Conservation (phyloP, 2,797 vertebrate species). For the Manis pentadactyla region DNA sequence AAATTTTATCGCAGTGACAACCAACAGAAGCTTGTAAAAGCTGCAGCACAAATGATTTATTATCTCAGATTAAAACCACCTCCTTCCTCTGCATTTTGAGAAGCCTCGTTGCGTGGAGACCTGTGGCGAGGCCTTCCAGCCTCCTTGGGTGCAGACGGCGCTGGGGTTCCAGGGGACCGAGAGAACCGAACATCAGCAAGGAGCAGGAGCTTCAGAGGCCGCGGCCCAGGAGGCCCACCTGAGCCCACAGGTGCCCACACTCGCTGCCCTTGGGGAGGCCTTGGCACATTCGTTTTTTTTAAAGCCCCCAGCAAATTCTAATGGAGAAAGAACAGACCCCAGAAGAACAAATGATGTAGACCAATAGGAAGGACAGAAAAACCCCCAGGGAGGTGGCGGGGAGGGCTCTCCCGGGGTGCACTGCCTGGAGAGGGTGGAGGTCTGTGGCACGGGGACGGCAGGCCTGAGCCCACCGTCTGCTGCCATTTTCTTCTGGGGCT, state of each 20-base stretch:
- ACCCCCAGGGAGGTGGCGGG: fast-evolving
- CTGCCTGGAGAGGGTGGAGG: fast-evolving
- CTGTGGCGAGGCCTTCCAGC: fast-evolving
- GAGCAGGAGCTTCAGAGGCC: fast-evolving
- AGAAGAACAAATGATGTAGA: no score
- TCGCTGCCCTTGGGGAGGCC: not conserved
- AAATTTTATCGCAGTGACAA: slow-evolving; percentile 63
- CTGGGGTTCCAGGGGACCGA: not conserved
- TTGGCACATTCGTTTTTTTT: no score
- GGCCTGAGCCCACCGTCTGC: not conserved
- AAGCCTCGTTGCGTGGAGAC: fast-evolving
- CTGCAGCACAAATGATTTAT: not conserved
- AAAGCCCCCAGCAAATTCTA: not conserved
- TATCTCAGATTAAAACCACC: not conserved
- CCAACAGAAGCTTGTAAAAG: slow-evolving; percentile 24
- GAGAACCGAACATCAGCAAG: fast-evolving
- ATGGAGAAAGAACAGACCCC: not conserved
- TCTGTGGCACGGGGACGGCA: not conserved
- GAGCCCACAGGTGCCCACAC: fast-evolving
- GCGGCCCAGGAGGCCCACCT: fast-evolving
- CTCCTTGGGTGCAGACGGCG: fast-evolving
- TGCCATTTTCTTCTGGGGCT: not conserved
- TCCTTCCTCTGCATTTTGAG: not conserved
- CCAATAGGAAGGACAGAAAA: no score
- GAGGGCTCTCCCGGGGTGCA: fast-evolving